phyloP scores from a whole-genome alignment of 2,888 invertebrate species.

The Seira musarum region DNA sequence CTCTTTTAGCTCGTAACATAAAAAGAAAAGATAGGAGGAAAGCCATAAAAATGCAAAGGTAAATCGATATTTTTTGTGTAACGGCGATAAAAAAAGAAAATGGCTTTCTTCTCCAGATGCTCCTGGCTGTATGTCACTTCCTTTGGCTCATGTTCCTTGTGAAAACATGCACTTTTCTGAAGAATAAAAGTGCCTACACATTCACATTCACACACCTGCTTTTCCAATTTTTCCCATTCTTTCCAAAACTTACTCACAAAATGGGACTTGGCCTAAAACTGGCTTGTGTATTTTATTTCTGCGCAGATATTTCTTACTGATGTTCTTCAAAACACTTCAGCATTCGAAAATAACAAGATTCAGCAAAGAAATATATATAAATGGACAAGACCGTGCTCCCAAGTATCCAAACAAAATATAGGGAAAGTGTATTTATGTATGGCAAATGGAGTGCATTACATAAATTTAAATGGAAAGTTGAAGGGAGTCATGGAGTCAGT shows the following conservation, averaged over 20 bases:
- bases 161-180: not conserved
- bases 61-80: slow-evolving; percentile 51
- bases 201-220: not conserved
- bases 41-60: slow-evolving; percentile 58
- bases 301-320: not conserved
- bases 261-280: not conserved
- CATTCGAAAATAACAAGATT: slow-evolving; percentile 22
- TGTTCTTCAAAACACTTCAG: not conserved
- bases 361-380: slow-evolving; percentile 8
- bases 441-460: no score
- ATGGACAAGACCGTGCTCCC: slow-evolving; percentile 9
- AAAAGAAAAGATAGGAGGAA: slow-evolving; percentile 21
- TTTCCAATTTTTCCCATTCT: slow-evolving; percentile 14
- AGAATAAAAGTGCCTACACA: not conserved
- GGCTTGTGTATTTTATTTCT: not conserved
- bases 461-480: no score
- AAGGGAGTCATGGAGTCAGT: no score
- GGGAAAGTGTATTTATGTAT: no score
- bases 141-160: slow-evolving; percentile 5
- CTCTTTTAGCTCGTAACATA: slow-evolving; percentile 38
- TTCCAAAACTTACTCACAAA: not conserved
- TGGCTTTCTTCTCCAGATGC: slow-evolving; percentile 55
- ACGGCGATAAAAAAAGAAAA: slow-evolving; percentile 38
- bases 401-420: no score
- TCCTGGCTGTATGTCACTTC: slow-evolving; percentile 52